Percentiles rank a stretch among this genome's conserved stretches.
Conservation (phyloP, 2,888 invertebrate species). For the Lochmaea capreae region DNA sequence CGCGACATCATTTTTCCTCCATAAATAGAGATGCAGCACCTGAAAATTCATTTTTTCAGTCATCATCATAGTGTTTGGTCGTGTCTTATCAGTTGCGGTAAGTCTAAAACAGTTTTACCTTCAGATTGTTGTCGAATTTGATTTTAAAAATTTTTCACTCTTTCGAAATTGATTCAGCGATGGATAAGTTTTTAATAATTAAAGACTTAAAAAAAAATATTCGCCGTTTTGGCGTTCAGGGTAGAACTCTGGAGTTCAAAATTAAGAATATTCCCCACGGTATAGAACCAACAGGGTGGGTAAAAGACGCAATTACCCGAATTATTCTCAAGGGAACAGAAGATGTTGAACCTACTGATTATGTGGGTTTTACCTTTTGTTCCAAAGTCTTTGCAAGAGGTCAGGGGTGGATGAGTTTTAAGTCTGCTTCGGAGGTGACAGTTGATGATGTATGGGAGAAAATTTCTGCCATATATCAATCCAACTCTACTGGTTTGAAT, state of each 20-base stretch:
- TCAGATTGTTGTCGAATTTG: too few species aligned
- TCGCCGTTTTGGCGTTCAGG: background rate
- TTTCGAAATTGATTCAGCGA: too few species aligned
- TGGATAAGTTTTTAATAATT: too few species aligned
- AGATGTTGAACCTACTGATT: background rate
- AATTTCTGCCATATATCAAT: conserved; percentile 15
- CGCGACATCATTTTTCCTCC: too few species aligned
- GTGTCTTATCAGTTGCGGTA: too few species aligned
- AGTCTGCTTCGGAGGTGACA: conserved; percentile 3
- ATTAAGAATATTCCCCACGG: background rate
- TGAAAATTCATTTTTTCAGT: too few species aligned
- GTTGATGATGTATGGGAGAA: too few species aligned
- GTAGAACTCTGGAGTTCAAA: conserved; percentile 20
- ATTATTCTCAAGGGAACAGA: background rate
- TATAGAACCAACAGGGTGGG: background rate
- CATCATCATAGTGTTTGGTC: too few species aligned
- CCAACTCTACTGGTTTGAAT: conserved; percentile 32
- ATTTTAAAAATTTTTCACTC: too few species aligned
- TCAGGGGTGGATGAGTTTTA: conserved; percentile 58
- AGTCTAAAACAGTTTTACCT: too few species aligned
- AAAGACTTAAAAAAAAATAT: too few species aligned
- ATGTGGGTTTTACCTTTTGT: conserved; percentile 17
- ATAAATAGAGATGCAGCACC: too few species aligned
- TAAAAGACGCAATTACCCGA: background rate
- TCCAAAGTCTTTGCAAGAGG: conserved; percentile 1